Percentiles rank a stretch among this genome's conserved stretches.
These are phyloP conservation scores for Myotis lucifugus DNA, from an alignment of 2,113 vertebrate species.

Conservation along the genomic window DNA sequence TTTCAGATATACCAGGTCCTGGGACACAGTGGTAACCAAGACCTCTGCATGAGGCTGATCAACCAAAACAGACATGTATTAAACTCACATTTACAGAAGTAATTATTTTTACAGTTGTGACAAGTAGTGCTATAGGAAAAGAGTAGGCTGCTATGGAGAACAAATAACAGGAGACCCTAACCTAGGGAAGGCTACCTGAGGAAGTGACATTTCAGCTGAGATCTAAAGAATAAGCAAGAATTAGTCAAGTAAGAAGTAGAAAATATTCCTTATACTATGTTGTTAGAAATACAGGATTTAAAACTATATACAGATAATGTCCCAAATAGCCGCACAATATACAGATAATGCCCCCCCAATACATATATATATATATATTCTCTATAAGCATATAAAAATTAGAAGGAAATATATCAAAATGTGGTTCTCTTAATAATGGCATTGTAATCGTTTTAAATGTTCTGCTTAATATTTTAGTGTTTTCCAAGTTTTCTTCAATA, in stretches of 20 bases:
- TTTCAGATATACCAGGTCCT: background rate
- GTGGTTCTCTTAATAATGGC: background rate
- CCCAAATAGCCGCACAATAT: background rate
- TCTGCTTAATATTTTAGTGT: slow-evolving; percentile 10
- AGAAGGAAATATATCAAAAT: slow-evolving; percentile 22
- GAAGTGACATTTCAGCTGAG: background rate
- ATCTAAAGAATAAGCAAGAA: background rate
- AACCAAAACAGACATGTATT: background rate
- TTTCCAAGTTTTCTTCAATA: slow-evolving; percentile 11
- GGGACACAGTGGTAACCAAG: background rate
- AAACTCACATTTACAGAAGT: slow-evolving; percentile 20
- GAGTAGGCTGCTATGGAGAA: background rate
- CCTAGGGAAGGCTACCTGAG: background rate
- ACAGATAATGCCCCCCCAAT: background rate
- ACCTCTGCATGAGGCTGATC: background rate
- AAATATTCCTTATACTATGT: background rate
- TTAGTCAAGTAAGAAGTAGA: background rate
- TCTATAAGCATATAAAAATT: background rate
- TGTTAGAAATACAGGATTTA: background rate
- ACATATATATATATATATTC: background rate
- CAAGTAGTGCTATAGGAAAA: slow-evolving; percentile 7
- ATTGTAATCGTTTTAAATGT: background rate
- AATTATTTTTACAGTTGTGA: background rate
- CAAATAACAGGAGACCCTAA: background rate
- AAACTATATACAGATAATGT: background rate